These are phyloP conservation scores for Theonella swinhoei DNA, from an alignment of 37 sponge, comb jelly and placozoan species.

Conservation along the genomic window DNA sequence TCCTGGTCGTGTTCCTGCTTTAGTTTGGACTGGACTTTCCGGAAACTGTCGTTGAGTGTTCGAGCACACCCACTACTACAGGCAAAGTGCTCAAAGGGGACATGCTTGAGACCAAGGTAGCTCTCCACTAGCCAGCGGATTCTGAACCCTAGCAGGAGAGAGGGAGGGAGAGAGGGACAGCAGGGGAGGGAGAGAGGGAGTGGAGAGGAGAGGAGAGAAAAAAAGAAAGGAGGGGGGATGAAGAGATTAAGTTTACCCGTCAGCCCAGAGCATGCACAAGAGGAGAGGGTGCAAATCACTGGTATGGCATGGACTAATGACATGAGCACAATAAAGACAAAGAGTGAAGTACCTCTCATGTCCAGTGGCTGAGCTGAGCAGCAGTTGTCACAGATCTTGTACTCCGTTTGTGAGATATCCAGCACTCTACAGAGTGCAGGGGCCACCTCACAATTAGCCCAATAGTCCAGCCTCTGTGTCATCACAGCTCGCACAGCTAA, in stretches of 20 bases:
- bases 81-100: constrained; percentile 15
- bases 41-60: neutral
- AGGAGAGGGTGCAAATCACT: no score
- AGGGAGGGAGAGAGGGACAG: no score
- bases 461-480: neutral
- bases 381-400: constrained; percentile 13
- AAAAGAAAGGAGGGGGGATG: no score
- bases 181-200: no score
- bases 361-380: neutral
- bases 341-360: neutral
- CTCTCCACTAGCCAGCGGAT: constrained; percentile 9
- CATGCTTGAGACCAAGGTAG: constrained; percentile 12
- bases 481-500: neutral
- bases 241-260: no score
- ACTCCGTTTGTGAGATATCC: constrained; percentile 4
- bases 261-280: no score
- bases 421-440: neutral
- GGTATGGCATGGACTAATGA: no score
- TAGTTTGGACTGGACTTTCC: neutral
- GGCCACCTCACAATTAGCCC: neutral
- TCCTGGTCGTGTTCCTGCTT: neutral
- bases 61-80: neutral
- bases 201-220: no score
- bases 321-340: no score
- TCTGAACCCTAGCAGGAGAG: neutral